phyloP scores from a whole-genome alignment of 2,888 invertebrate species.

The Panzeria rudis region DNA sequence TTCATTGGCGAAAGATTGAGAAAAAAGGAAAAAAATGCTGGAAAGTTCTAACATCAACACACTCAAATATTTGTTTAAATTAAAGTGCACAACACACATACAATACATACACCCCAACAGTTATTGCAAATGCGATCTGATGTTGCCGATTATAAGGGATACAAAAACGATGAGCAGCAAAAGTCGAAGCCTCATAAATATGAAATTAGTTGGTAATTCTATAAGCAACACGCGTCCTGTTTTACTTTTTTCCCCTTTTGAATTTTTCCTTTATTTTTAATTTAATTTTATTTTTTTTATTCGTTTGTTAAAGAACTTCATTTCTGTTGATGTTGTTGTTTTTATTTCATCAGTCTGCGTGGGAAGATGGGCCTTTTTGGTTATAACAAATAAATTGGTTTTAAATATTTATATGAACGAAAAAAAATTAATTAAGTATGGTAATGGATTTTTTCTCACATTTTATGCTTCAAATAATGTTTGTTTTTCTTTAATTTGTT shows the following conservation, averaged over 20 bases:
- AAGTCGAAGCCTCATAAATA: slow-evolving; percentile 82
- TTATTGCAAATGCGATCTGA: slow-evolving; percentile 11
- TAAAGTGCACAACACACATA: slow-evolving; percentile 26
- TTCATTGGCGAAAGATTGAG: slow-evolving; percentile 13
- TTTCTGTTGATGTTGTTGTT: slow-evolving; percentile 50
- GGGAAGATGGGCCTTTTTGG: slow-evolving; percentile 62
- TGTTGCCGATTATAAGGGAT: slow-evolving; percentile 34
- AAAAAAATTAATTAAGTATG: slow-evolving; percentile 46
- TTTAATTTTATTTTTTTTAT: slow-evolving; percentile 6
- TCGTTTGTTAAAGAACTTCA: slow-evolving; percentile 42
- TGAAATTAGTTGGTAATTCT: slow-evolving; percentile 83
- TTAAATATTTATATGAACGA: slow-evolving; percentile 66
- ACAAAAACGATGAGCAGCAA: slow-evolving; percentile 51
- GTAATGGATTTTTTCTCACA: slow-evolving; percentile 51
- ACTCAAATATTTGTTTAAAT: slow-evolving; percentile 37
- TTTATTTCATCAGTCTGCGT: slow-evolving; percentile 34
- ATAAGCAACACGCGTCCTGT: slow-evolving; percentile 82
- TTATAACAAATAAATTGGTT: slow-evolving; percentile 62
- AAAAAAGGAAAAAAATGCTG: not conserved
- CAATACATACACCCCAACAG: not conserved
- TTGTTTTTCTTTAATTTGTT: slow-evolving; percentile 4
- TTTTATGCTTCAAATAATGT: slow-evolving; percentile 26
- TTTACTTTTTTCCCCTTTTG: slow-evolving; percentile 54
- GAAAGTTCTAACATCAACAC: slow-evolving; percentile 36
- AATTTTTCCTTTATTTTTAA: slow-evolving; percentile 9